phyloP scores from a whole-genome alignment of 1,140 invertebrate genomes.

The Arion vulgaris region DNA sequence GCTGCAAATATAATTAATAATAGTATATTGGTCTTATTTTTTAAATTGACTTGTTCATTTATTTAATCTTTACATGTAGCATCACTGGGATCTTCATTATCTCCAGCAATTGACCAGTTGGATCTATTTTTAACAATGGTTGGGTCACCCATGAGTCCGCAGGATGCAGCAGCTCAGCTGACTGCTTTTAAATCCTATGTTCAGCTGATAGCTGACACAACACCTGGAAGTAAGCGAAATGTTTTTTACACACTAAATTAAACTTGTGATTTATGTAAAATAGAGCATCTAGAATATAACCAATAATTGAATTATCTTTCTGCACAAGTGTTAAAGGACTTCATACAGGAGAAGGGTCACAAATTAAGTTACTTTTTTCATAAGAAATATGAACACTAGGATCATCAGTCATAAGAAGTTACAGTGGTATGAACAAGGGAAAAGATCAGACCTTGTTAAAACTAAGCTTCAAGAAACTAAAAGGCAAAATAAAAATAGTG shows the following conservation, averaged over 20 bases:
- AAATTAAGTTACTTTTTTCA: too few species aligned
- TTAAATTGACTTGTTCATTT: too few species aligned
- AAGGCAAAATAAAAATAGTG: too few species aligned
- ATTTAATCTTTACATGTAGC: not conserved
- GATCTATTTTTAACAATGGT: constrained; percentile 37
- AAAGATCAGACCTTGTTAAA: too few species aligned
- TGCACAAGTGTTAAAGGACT: not conserved
- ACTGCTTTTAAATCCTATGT: constrained; percentile 72
- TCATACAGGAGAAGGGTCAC: too few species aligned
- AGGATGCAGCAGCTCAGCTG: constrained; percentile 69
- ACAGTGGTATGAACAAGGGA: too few species aligned
- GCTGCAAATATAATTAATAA: too few species aligned
- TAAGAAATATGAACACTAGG: too few species aligned
- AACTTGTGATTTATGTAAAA: constrained; percentile 3
- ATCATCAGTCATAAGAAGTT: too few species aligned
- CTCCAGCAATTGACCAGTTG: not conserved
- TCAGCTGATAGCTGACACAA: constrained; percentile 68
- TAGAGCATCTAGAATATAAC: not conserved
- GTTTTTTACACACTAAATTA: not conserved
- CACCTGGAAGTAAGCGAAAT: constrained; percentile 63
- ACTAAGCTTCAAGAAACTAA: too few species aligned
- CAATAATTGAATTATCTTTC: not conserved
- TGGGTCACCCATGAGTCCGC: constrained; percentile 65
- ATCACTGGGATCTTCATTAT: too few species aligned
- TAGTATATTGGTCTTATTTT: too few species aligned